Evolutionary conservation across 2,888 invertebrate species (phyloP).

Genomic region (Gortyna flavago): DNA sequence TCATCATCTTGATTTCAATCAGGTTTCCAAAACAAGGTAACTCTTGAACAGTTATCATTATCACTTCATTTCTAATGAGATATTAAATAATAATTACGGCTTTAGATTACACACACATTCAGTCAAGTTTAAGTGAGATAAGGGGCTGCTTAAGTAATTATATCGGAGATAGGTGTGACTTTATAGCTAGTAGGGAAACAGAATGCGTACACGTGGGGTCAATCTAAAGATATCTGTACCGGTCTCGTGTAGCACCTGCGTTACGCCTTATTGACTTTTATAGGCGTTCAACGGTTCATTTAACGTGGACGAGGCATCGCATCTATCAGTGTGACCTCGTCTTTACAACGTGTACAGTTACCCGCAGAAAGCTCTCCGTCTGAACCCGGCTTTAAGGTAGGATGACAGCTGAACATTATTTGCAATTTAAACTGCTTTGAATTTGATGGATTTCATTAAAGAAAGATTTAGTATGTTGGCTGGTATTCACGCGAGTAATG

Average conservation of each 20-base stretch:
- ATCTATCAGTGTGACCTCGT: conserved; percentile 46
- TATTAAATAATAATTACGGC: conserved; percentile 50
- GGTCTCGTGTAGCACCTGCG: conserved; percentile 72
- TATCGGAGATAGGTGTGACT: conserved; percentile 35
- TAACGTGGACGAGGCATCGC: conserved; percentile 57
- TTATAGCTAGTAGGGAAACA: conserved; percentile 48
- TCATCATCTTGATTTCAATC: neutral
- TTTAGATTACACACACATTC: conserved; percentile 46
- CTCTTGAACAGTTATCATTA: conserved; percentile 24
- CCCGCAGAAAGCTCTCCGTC: conserved; percentile 24
- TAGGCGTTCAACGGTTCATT: conserved; percentile 72
- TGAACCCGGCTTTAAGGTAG: conserved; percentile 23
- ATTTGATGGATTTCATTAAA: conserved; percentile 29
- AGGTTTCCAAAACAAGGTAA: conserved; percentile 11
- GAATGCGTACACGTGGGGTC: conserved; percentile 55
- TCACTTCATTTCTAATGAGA: conserved; percentile 48
- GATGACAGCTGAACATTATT: conserved; percentile 46
- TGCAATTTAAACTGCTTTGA: conserved; percentile 39
- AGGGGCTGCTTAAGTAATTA: conserved; percentile 41
- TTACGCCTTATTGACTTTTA: conserved; percentile 78
- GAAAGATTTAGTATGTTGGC: conserved; percentile 8
- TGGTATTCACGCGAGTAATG: conserved; percentile 7
- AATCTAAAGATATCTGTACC: conserved; percentile 60
- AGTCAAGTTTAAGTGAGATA: conserved; percentile 39
- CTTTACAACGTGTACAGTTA: conserved; percentile 48